A percentile compares a stretch with the other conserved stretches of the same genome.
Conservation (phyloP, 2,888 invertebrate species). For the Cancer borealis region DNA sequence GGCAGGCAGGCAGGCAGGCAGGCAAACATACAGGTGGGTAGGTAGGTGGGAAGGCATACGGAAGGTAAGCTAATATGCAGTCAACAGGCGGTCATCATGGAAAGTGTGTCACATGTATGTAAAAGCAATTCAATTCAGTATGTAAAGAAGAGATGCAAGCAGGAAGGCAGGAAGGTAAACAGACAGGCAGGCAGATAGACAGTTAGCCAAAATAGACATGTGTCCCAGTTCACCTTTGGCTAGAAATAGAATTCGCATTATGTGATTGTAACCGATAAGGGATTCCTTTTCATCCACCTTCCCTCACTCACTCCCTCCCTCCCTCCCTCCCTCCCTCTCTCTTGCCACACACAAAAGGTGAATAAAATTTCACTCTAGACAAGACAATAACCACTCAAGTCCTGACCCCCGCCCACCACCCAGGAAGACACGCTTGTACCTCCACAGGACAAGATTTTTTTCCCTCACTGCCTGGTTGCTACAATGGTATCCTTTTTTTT, state of each 20-base stretch:
- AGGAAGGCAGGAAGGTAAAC: background rate
- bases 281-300: background rate
- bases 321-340: background rate
- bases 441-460: too few relatives aligned
- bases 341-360: background rate
- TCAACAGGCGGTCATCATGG: too few relatives aligned
- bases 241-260: background rate
- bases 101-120: too few relatives aligned
- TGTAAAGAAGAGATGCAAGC: background rate
- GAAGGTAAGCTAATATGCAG: too few relatives aligned
- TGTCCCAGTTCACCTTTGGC: background rate
- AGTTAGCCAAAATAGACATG: background rate
- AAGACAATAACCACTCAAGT: too few relatives aligned
- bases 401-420: too few relatives aligned
- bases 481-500: too few relatives aligned
- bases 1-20: too few relatives aligned
- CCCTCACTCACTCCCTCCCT: background rate
- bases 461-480: too few relatives aligned
- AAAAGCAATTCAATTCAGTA: too few relatives aligned
- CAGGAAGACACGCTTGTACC: too few relatives aligned
- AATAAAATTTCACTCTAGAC: background rate
- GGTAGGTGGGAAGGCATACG: background rate
- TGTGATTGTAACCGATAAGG: background rate
- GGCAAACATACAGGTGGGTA: background rate
- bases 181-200: background rate